Percentiles rank a stretch among this genome's conserved stretches.
Conservation (phyloP, 92 coral and sea anemone genomes). For the Actinostola sp. region DNA sequence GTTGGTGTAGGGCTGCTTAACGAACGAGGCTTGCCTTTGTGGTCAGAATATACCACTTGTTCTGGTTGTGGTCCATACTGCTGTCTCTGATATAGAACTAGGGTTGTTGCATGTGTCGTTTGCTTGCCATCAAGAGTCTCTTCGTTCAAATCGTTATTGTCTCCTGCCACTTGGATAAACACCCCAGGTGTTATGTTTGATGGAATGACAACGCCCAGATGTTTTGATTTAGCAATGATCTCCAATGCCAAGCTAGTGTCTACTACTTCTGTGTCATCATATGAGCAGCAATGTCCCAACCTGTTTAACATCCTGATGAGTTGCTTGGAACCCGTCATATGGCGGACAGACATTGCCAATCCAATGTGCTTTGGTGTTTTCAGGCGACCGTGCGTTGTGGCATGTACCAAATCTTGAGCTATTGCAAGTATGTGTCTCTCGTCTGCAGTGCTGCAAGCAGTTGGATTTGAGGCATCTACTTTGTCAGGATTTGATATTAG, state of each 20-base stretch:
- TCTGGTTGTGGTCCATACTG: conserved; percentile 52
- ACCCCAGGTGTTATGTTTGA: conserved; percentile 59
- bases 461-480: conserved; percentile 15
- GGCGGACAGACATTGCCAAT: conserved; percentile 59
- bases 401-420: conserved; percentile 39
- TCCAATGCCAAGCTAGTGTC: conserved; percentile 64
- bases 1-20: conserved; percentile 7
- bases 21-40: conserved; percentile 31
- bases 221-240: conserved; percentile 34
- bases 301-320: conserved; percentile 51
- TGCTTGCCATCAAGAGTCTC: conserved; percentile 74
- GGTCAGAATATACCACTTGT: conserved; percentile 31
- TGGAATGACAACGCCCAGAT: conserved; percentile 43
- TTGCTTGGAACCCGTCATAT: conserved; percentile 49
- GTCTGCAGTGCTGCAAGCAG: conserved; percentile 9
- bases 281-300: conserved; percentile 60
- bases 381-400: conserved; percentile 42
- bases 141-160: conserved; percentile 65
- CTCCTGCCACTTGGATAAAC: conserved; percentile 58
- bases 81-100: conserved; percentile 59
- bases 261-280: conserved; percentile 40
- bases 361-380: conserved; percentile 67
- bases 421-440: conserved; percentile 43
- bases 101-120: conserved; percentile 63
- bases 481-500: conserved; percentile 34